A percentile compares a stretch with the other conserved stretches of the same genome.
These are phyloP conservation scores for Vulpes ferrilata DNA, from an alignment of 2,113 vertebrate genomes.

Conservation along the genomic window DNA sequence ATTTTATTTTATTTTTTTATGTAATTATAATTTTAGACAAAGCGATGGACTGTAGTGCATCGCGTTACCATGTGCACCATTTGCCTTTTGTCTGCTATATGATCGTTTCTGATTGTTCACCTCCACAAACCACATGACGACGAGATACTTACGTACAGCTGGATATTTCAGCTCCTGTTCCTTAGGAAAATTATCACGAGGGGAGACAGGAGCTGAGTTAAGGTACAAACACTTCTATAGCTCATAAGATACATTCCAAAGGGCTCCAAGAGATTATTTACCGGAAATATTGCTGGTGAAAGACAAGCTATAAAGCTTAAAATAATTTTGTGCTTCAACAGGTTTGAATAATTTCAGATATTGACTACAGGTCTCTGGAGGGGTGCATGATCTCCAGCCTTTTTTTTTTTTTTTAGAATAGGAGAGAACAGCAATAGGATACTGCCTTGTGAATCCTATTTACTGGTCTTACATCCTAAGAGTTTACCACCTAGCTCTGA, in stretches of 20 bases:
- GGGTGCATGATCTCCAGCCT: accelerated
- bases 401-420: background rate
- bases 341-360: background rate
- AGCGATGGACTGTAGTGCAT: background rate
- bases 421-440: background rate
- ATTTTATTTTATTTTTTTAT: background rate
- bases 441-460: background rate
- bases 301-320: background rate
- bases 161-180: slow-evolving; percentile 16
- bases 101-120: background rate
- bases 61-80: background rate
- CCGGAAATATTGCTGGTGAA: background rate
- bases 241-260: slow-evolving; percentile 53
- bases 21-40: background rate
- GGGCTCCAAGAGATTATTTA: background rate
- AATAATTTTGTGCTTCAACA: slow-evolving; percentile 15
- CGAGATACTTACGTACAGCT: background rate
- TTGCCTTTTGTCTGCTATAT: background rate
- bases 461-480: background rate
- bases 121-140: background rate
- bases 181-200: slow-evolving; percentile 36
- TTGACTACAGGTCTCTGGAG: background rate
- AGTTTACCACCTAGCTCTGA: background rate
- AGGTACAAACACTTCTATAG: background rate
- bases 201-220: background rate